These are phyloP conservation scores for Vulpes vulpes DNA, from an alignment of 2,113 vertebrate species.

Conservation along the genomic window DNA sequence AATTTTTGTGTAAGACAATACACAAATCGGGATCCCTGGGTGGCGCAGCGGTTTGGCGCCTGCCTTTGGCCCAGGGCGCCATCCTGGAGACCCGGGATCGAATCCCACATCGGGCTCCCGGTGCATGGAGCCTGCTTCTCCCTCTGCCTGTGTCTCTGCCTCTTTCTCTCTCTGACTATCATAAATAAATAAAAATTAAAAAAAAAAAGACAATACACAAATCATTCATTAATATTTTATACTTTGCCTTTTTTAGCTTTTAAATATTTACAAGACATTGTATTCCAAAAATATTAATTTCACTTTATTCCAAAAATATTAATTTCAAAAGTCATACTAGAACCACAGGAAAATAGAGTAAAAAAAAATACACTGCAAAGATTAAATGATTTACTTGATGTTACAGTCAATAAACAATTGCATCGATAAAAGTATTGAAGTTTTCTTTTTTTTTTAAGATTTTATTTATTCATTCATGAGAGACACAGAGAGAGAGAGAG, in stretches of 20 bases:
- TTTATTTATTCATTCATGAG: too few species aligned
- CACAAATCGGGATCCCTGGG: too few species aligned
- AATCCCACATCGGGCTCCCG: too few species aligned
- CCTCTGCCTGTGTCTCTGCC: too few species aligned
- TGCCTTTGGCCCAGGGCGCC: too few species aligned
- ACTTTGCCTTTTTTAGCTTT: neutral
- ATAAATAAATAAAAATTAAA: too few species aligned
- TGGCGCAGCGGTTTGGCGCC: too few species aligned
- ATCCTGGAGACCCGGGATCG: too few species aligned
- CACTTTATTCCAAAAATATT: neutral
- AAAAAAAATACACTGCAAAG: neutral
- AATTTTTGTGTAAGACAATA: slow-evolving; percentile 74
- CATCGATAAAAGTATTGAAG: neutral
- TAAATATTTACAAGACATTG: neutral
- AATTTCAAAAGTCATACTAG: slow-evolving; percentile 26
- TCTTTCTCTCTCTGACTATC: too few species aligned
- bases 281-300: slow-evolving; percentile 16
- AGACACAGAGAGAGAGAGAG: too few species aligned
- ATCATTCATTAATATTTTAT: neutral
- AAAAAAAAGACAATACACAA: slow-evolving; percentile 63
- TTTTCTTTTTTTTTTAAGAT: neutral
- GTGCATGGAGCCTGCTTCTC: too few species aligned
- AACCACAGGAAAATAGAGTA: neutral
- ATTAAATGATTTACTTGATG: neutral
- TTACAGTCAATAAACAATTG: neutral